Evolutionary conservation across 2,113 vertebrate species (phyloP), one percentile per base, ranked within the genome.

Genomic region (Cheilinus undulatus): DNA sequence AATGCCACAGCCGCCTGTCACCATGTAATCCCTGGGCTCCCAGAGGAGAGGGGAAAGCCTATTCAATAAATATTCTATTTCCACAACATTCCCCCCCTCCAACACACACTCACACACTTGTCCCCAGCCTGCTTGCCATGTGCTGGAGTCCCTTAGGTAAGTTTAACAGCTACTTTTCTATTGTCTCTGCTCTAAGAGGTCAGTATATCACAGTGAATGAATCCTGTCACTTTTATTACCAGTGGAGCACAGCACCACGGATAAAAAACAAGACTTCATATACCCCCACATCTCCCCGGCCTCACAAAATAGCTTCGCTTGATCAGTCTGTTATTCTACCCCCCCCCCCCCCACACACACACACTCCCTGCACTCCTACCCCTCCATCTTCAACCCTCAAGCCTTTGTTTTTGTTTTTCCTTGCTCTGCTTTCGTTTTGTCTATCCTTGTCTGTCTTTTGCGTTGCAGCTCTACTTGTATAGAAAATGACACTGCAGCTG

Each of bases 171-270:
- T 92, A 90, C 89, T 93, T 94, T 94, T 92, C 92, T 90, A 94
- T 94, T 93, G 93, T 94, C 92, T 92, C 81, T 81, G 43, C 90
- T 93, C 92, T 91, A 93, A 93, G 93, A 93, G 93, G 92, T 90
- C 92, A 91, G 91, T 94, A 94, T 93, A 94, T 94, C 93, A 94
- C 90, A 36, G 83, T 68, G 91, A 94, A 94, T 93, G 93, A 93
- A 93, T 92, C 91, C 92, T 93, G 93, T 94, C 93, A 93, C 71
- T 93, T 94, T 94, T 94, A 94, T 94, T 93, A 93, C 93, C 92
- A 82, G 85, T 87, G 89, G 89, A 93, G 89, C 91, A 89, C 72
- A 82, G 90, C 88, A 78, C 85, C 88, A 82, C 86, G 77, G 93
- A 94, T 93, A 93, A 94, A n/a, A 94, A 93, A 93, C 92, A 93